Conservation (phyloP, 2,113 vertebrate genomes). For the Tetrao urogallus region DNA sequence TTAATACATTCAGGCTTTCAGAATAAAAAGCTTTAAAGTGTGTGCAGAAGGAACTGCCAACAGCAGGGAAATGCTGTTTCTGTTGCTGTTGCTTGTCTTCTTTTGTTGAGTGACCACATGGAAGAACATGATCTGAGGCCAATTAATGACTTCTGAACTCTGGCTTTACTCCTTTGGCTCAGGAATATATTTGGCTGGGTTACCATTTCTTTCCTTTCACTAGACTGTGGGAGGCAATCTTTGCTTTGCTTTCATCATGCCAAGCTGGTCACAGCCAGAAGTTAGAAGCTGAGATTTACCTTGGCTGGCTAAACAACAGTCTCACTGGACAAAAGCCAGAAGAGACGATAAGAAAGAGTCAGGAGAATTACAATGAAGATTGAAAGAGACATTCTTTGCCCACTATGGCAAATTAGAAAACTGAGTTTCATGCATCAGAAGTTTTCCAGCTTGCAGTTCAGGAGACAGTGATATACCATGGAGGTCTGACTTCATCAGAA, state of each 20-base stretch:
- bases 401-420: background rate
- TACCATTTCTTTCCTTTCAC: background rate
- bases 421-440: background rate
- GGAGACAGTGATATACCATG: background rate
- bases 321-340: background rate
- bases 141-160: background rate
- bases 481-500: background rate
- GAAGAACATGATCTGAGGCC: background rate
- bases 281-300: background rate
- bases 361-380: background rate
- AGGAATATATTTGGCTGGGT: background rate
- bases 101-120: background rate
- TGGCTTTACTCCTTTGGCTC: background rate
- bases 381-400: background rate
- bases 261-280: background rate
- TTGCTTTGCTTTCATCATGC: background rate
- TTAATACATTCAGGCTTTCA: background rate
- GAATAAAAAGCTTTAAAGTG: background rate
- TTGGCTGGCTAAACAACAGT: background rate
- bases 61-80: background rate
- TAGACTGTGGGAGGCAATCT: background rate
- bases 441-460: background rate
- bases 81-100: rapidly evolving
- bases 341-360: background rate
- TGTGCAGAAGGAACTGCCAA: rapidly evolving